Evolutionary conservation across 1,140 invertebrate species (phyloP).

Genomic region (Bactericera cockerelli): DNA sequence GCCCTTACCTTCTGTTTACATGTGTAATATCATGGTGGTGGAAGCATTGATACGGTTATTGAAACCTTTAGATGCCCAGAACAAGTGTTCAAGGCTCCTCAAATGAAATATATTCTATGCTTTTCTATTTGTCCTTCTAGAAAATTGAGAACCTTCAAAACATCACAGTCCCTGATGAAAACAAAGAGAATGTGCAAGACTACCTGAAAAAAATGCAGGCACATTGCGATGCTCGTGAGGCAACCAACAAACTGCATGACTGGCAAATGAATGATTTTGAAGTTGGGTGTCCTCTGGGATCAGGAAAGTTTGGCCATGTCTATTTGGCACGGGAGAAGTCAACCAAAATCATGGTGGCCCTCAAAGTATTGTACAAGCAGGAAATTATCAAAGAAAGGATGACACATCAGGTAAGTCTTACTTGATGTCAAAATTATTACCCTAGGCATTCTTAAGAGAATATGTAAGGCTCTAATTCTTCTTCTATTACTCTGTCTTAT

Average conservation of each 20-base stretch:
- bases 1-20: too few species aligned
- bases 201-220: slow-evolving; percentile 3
- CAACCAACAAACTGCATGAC: slow-evolving; percentile 30
- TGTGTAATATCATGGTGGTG: too few species aligned
- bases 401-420: slow-evolving; percentile 12
- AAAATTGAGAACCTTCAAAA: too few species aligned
- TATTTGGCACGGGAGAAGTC: slow-evolving; percentile 78
- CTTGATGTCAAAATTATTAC: too few species aligned
- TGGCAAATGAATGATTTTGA: slow-evolving; percentile 71
- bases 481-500: too few species aligned
- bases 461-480: too few species aligned
- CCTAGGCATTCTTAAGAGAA: too few species aligned
- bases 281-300: slow-evolving; percentile 62
- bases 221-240: neutral
- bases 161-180: neutral
- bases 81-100: too few species aligned
- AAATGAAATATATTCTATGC: too few species aligned
- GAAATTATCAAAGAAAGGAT: slow-evolving; percentile 44
- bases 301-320: slow-evolving; percentile 84
- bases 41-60: too few species aligned
- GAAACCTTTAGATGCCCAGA: too few species aligned
- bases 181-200: neutral
- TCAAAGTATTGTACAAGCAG: slow-evolving; percentile 82
- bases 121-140: too few species aligned
- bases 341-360: slow-evolving; percentile 70